Conservation (phyloP, 2,797 vertebrate species). For the Phoeniculus purpureus region DNA sequence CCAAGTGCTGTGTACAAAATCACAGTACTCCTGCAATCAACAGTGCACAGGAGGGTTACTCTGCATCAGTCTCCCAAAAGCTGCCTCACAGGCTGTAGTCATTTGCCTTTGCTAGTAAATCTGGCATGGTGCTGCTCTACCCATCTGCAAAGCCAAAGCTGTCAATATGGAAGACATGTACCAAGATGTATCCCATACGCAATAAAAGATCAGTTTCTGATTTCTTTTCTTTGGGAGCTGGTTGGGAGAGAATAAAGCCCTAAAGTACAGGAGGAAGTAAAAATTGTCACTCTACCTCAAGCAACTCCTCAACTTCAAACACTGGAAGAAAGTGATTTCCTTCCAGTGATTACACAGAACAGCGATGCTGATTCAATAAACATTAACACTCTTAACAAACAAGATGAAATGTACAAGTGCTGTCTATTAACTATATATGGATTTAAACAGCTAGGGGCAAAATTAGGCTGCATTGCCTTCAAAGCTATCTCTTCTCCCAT, state of each 20-base stretch:
- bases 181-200: background rate
- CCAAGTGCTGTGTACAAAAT: background rate
- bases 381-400: background rate
- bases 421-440: background rate
- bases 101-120: background rate
- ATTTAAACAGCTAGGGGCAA: background rate
- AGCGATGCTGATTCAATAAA: background rate
- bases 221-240: background rate
- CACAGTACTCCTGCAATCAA: background rate
- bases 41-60: background rate
- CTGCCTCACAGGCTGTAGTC: background rate
- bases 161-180: background rate
- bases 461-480: background rate
- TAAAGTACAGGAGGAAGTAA: background rate
- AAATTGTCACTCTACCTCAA: background rate
- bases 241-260: background rate
- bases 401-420: fast-evolving
- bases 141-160: background rate
- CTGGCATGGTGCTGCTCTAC: background rate
- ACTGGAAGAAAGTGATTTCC: background rate
- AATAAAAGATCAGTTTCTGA: background rate
- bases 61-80: background rate
- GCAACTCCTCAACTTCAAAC: background rate
- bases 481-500: background rate
- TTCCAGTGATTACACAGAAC: background rate